phyloP scores from a whole-genome alignment of 2,113 vertebrate species.

The Rhynchomys soricoides region DNA sequence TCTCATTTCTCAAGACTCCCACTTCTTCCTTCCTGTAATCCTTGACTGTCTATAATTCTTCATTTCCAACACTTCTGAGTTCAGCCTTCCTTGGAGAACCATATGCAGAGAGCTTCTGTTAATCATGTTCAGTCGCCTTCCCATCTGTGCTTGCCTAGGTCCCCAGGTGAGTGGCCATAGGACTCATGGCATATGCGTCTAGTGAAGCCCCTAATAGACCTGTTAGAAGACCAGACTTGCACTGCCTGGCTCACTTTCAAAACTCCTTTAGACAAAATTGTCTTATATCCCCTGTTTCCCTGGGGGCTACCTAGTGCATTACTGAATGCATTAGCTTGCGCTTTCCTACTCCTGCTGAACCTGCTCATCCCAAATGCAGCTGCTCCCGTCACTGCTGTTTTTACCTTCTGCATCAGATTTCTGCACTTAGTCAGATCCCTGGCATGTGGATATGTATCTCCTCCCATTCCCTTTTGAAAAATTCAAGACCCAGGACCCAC shows the following conservation, averaged over 20 bases:
- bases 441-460: conserved; percentile 39
- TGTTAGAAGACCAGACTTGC: not conserved
- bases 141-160: not conserved
- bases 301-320: conserved; percentile 29
- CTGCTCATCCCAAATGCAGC: conserved; percentile 4
- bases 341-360: not conserved
- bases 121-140: not conserved
- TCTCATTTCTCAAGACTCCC: not conserved
- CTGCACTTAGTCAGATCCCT: not conserved
- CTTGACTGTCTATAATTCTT: not conserved
- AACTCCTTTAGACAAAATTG: conserved; percentile 13
- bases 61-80: not conserved
- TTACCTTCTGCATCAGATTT: conserved; percentile 36
- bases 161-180: conserved; percentile 24
- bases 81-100: not conserved
- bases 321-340: not conserved
- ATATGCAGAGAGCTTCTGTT: not conserved
- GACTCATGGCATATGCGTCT: not conserved
- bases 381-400: not conserved
- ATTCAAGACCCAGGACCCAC: not conserved
- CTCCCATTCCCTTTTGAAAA: conserved; percentile 50
- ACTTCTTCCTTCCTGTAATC: not conserved
- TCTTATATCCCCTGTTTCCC: not conserved
- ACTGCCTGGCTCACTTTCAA: conserved; percentile 18
- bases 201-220: not conserved